Percentiles rank a stretch among this genome's conserved stretches.
phyloP scores from a whole-genome alignment of 2,113 vertebrate species.

The Perognathus longimembris region DNA sequence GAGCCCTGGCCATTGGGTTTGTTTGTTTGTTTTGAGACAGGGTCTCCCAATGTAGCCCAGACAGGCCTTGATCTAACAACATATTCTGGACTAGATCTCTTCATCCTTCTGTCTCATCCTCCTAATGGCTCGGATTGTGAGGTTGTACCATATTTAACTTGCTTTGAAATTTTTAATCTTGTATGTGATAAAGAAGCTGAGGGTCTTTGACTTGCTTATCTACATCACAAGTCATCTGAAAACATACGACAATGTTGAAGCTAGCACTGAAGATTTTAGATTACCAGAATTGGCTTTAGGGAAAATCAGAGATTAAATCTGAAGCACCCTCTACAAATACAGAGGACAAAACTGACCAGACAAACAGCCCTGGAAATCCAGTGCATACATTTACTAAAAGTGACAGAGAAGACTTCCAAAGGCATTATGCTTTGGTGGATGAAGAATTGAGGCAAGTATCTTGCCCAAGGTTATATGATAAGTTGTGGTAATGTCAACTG shows the following conservation, averaged over 20 bases:
- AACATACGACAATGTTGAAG: neutral
- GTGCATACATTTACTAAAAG: neutral
- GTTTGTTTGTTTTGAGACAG: too few species aligned
- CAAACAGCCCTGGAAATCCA: neutral
- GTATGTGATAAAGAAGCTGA: neutral
- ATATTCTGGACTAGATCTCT: too few species aligned
- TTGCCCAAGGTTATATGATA: neutral
- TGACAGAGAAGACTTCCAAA: neutral
- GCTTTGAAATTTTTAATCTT: neutral
- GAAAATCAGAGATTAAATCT: slow-evolving; percentile 12
- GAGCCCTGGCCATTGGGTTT: too few species aligned
- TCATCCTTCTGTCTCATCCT: too few species aligned
- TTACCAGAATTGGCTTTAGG: neutral
- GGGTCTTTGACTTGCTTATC: neutral
- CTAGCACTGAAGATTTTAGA: neutral
- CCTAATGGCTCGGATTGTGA: too few species aligned
- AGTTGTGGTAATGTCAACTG: neutral
- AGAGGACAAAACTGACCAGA: neutral
- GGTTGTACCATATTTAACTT: neutral
- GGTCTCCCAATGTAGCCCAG: too few species aligned
- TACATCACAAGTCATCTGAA: neutral
- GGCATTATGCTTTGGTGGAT: neutral
- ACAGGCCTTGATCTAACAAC: too few species aligned
- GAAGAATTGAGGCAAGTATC: neutral
- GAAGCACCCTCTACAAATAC: neutral